Percentiles rank a stretch among this genome's conserved stretches.
These are phyloP conservation scores for Ceratosolen solmsi DNA, from an alignment of 1,140 invertebrate genomes.

Conservation along the genomic window DNA sequence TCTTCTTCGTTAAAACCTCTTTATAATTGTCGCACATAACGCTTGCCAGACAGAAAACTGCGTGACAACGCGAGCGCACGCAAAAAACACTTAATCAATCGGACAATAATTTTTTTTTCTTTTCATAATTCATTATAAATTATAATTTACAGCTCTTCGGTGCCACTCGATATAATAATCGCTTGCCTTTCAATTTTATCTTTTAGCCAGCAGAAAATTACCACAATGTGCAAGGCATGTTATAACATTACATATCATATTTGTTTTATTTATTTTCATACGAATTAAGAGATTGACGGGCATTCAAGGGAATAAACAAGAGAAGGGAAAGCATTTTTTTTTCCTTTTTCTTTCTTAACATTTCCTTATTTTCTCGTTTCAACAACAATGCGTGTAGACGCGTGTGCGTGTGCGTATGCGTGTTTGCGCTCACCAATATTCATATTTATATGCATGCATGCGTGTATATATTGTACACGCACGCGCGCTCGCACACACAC, in stretches of 20 bases:
- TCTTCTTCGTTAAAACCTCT: slow-evolving; percentile 53
- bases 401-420: too few relatives aligned
- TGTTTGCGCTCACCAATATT: too few relatives aligned
- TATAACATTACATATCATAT: slow-evolving; percentile 38
- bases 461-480: too few relatives aligned
- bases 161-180: slow-evolving; percentile 44
- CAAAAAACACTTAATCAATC: slow-evolving; percentile 63
- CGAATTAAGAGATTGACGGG: slow-evolving; percentile 42
- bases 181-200: slow-evolving; percentile 23
- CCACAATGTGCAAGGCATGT: slow-evolving; percentile 50
- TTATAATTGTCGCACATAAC: slow-evolving; percentile 54
- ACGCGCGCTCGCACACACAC: too few relatives aligned
- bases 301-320: slow-evolving; percentile 42
- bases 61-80: slow-evolving; percentile 61
- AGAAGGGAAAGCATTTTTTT: slow-evolving; percentile 35
- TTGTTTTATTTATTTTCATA: slow-evolving; percentile 38
- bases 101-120: slow-evolving; percentile 57
- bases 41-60: slow-evolving; percentile 64
- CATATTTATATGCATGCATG: too few relatives aligned
- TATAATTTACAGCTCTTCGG: slow-evolving; percentile 38
- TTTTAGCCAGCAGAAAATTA: slow-evolving; percentile 39
- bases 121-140: slow-evolving; percentile 46
- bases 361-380: too few relatives aligned
- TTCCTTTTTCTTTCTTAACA: too few relatives aligned
- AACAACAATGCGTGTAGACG: too few relatives aligned